Evolutionary conservation across 2,888 invertebrate genomes (phyloP).

Genomic region (Cyclophora punctaria): DNA sequence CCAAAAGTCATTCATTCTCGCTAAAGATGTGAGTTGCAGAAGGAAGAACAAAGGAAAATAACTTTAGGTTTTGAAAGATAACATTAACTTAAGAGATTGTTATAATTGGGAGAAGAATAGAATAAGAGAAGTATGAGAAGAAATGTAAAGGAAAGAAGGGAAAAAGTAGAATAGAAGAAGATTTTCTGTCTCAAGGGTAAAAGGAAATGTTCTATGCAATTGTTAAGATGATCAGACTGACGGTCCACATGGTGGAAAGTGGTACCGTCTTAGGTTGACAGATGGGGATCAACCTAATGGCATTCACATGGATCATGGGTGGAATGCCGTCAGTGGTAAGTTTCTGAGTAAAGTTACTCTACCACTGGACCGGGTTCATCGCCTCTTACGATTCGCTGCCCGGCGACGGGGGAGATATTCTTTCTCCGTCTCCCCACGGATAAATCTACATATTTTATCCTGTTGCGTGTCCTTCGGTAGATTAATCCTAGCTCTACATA

Average conservation of each 20-base stretch:
- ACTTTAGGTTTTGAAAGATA: too few relatives aligned
- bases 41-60: too few relatives aligned
- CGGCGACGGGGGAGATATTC: constrained; percentile 13
- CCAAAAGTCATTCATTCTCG: too few relatives aligned
- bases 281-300: too few relatives aligned
- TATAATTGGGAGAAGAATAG: too few relatives aligned
- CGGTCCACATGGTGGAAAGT: not conserved
- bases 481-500: too few relatives aligned
- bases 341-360: not conserved
- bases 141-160: not conserved
- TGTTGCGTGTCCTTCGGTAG: too few relatives aligned
- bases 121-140: not conserved
- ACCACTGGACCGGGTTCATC: constrained; percentile 14
- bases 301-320: too few relatives aligned
- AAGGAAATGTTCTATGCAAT: not conserved
- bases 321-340: not conserved
- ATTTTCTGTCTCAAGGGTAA: too few relatives aligned
- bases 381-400: constrained; percentile 16
- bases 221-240: not conserved
- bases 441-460: not conserved
- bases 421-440: constrained; percentile 18
- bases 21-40: too few relatives aligned
- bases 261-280: not conserved
- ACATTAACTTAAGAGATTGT: too few relatives aligned
- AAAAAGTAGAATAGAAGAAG: too few relatives aligned